Evolutionary conservation across 92 coral and sea anemone species (phyloP), one percentile per base, ranked within the genome.

Genomic region (Zoanthus sociatus): DNA sequence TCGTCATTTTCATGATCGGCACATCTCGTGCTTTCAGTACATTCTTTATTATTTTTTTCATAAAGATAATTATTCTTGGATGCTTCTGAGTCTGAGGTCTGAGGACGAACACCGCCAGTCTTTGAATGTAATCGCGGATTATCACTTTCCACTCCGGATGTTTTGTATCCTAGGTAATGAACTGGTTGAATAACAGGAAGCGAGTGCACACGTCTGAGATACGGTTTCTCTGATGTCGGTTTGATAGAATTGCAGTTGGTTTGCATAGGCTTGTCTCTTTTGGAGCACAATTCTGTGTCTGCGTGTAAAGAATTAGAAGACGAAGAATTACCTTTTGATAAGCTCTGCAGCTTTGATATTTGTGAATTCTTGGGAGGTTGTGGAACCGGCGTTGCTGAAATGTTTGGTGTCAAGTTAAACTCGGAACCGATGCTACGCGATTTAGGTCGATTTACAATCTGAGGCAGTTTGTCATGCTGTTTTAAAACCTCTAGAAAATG

Each of bases 401-500:
- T 15, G 70, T 81, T 66, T n/a, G 75, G 30, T 44, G 51, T 56
- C 53, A 44, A 51, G 85, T 17, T 81, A 9, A 81, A 46, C 44
- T 81, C 85, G 5, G 55, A 11, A 7, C 44, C 44, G n/a, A n/a
- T 42, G 12, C 58, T 45, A n/a, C 85, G 74, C 47, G 85, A 81
- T 81, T 58, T 55, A 2, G 85, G 18, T 14, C 1, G 15, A 81
- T 55, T 66, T 6, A 64, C 73, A 10, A 81, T 81, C 47, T 81
- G 55, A 6, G 85, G 85, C 45, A 81, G 50, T 12, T 66, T 81
- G 4, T 81, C 85, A 45, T 69, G 66, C 26, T 66, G 60, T 48
- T 81, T 55, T 17, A 81, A 6, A 48, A 81, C 85, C 31, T 81
- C 85, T 48, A 81, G 45, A 71, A 81, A 81, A 81, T 81, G 85